phyloP scores from a whole-genome alignment of 2,888 invertebrate genomes.

The Crematogaster levior region DNA sequence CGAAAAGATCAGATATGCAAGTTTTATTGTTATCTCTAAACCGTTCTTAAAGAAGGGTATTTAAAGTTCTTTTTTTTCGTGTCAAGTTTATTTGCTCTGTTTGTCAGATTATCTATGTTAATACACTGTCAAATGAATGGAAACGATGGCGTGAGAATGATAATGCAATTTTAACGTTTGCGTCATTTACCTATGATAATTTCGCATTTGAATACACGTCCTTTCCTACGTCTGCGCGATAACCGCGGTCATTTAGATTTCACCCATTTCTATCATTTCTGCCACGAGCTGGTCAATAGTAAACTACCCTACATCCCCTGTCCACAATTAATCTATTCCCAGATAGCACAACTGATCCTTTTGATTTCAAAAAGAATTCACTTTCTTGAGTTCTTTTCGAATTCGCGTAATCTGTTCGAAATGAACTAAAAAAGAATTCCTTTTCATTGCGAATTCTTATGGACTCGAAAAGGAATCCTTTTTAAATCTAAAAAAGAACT shows the following conservation, averaged over 20 bases:
- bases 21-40: conserved; percentile 4
- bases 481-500: too few relatives aligned
- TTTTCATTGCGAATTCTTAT: too few relatives aligned
- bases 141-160: neutral
- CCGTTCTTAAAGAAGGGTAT: neutral
- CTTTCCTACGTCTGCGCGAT: neutral
- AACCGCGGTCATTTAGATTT: neutral
- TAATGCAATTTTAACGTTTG: neutral
- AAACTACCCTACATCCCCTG: too few relatives aligned
- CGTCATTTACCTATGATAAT: conserved; percentile 12
- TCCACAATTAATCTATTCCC: too few relatives aligned
- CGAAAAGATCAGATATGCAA: neutral
- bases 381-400: too few relatives aligned
- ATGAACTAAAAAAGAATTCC: too few relatives aligned
- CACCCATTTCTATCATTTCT: neutral
- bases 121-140: conserved; percentile 11
- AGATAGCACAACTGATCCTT: too few relatives aligned
- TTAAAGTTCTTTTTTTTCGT: neutral
- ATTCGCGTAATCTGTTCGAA: too few relatives aligned
- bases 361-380: too few relatives aligned
- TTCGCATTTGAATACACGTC: neutral
- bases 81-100: neutral
- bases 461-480: too few relatives aligned
- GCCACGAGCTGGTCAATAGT: too few relatives aligned
- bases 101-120: conserved; percentile 33